Percentiles rank a stretch among this genome's conserved stretches.
Conservation (phyloP, 2,113 vertebrate species). For the Ceratotherium simum region DNA sequence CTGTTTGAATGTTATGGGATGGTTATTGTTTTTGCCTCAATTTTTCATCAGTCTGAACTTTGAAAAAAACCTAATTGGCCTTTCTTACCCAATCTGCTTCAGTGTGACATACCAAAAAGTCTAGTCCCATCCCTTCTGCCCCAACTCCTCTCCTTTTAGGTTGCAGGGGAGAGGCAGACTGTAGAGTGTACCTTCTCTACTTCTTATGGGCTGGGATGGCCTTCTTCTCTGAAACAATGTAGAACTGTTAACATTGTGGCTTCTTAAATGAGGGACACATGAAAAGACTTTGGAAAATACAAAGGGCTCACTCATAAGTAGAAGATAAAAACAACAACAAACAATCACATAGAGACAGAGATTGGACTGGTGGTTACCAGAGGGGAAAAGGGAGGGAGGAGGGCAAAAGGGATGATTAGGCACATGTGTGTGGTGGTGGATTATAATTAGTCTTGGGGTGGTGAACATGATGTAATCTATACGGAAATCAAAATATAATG, state of each 20-base stretch:
- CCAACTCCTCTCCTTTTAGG: not conserved
- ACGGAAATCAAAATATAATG: too few species aligned
- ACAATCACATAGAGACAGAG: too few species aligned
- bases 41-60: not conserved
- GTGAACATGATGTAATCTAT: too few species aligned
- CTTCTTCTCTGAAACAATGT: not conserved
- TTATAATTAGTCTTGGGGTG: too few species aligned
- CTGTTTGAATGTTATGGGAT: not conserved
- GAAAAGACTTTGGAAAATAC: not conserved
- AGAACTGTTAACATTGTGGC: not conserved
- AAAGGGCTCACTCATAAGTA: not conserved
- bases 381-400: too few species aligned
- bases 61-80: not conserved
- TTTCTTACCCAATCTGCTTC: not conserved
- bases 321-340: too few species aligned
- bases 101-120: not conserved
- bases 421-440: too few species aligned
- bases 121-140: not conserved
- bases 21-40: not conserved
- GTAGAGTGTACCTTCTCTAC: not conserved
- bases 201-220: not conserved
- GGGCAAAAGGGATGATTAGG: too few species aligned
- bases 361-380: too few species aligned
- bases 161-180: not conserved
- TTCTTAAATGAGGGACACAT: not conserved